Percentiles rank a stretch among this genome's conserved stretches.
These are phyloP conservation scores for Siniperca chuatsi DNA, from an alignment of 2,113 vertebrate species.

Conservation along the genomic window DNA sequence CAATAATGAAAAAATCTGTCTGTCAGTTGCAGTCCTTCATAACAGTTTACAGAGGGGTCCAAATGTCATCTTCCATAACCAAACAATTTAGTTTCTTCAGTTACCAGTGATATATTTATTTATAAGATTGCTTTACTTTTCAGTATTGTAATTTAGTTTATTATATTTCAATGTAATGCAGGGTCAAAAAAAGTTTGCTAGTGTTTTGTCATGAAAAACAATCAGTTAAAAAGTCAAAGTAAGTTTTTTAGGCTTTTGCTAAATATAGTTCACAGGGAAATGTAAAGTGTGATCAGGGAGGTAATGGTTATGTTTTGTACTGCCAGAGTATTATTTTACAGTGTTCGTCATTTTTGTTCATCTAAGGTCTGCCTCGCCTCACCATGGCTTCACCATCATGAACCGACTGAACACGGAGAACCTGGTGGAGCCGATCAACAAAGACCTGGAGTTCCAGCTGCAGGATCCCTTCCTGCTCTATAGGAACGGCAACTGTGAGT, in stretches of 20 bases:
- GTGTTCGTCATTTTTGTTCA: background rate
- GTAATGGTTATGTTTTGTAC: background rate
- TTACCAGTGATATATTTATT: background rate
- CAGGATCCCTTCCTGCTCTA: slow-evolving; percentile 98
- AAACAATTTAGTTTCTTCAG: background rate
- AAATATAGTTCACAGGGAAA: background rate
- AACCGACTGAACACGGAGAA: slow-evolving; percentile 96
- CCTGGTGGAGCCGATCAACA: slow-evolving; percentile 97
- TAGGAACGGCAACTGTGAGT: slow-evolving; percentile 91
- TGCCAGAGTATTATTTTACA: background rate
- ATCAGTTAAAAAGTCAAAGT: background rate
- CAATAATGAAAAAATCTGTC: background rate
- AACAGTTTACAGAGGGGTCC: no score
- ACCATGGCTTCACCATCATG: slow-evolving; percentile 98
- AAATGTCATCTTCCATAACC: background rate
- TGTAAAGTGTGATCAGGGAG: background rate
- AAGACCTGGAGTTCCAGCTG: slow-evolving; percentile 97
- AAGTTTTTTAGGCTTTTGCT: background rate
- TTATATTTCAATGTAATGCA: background rate
- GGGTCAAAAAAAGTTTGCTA: background rate
- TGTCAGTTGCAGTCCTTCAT: background rate
- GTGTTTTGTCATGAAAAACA: no score
- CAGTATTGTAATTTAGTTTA: background rate
- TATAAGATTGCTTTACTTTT: background rate
- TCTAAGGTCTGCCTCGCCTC: slow-evolving; percentile 93